Evolutionary conservation across 2,797 vertebrate genomes (phyloP).

Genomic region (Calcarius lapponicus): DNA sequence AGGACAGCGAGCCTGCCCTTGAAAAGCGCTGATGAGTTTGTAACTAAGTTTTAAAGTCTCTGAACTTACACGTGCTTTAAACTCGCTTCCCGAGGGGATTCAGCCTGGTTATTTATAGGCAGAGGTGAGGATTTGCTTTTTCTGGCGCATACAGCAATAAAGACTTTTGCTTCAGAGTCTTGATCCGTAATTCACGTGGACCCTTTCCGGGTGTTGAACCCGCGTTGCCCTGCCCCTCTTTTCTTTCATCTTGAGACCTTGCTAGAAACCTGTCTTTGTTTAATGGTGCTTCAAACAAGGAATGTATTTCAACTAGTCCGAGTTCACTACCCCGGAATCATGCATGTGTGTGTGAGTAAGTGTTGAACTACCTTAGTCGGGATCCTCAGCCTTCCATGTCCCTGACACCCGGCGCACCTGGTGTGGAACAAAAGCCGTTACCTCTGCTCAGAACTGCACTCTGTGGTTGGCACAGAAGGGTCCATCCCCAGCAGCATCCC

Average conservation of each 20-base stretch:
- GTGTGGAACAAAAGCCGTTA: slow-evolving; percentile 40
- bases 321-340: slow-evolving; percentile 46
- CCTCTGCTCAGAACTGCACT: slow-evolving; percentile 64
- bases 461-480: slow-evolving; percentile 43
- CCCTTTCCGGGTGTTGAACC: neutral
- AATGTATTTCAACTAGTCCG: slow-evolving; percentile 67
- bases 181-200: neutral
- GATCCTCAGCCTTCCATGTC: slow-evolving; percentile 15
- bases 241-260: slow-evolving; percentile 22
- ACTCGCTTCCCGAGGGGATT: slow-evolving; percentile 53
- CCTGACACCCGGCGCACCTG: neutral
- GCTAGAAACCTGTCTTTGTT: slow-evolving; percentile 64
- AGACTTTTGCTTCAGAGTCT: slow-evolving; percentile 46
- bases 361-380: slow-evolving; percentile 6
- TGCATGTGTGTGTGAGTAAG: slow-evolving; percentile 50
- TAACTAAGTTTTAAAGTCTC: slow-evolving; percentile 62
- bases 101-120: slow-evolving; percentile 40
- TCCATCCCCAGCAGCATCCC: slow-evolving; percentile 37
- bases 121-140: slow-evolving; percentile 65
- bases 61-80: slow-evolving; percentile 67
- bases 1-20: slow-evolving; percentile 74
- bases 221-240: neutral
- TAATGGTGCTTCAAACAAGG: slow-evolving; percentile 73
- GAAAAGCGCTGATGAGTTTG: slow-evolving; percentile 73
- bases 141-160: slow-evolving; percentile 72